Conservation (phyloP, 92 coral and sea anemone genomes). For the Zoanthus sociatus region DNA sequence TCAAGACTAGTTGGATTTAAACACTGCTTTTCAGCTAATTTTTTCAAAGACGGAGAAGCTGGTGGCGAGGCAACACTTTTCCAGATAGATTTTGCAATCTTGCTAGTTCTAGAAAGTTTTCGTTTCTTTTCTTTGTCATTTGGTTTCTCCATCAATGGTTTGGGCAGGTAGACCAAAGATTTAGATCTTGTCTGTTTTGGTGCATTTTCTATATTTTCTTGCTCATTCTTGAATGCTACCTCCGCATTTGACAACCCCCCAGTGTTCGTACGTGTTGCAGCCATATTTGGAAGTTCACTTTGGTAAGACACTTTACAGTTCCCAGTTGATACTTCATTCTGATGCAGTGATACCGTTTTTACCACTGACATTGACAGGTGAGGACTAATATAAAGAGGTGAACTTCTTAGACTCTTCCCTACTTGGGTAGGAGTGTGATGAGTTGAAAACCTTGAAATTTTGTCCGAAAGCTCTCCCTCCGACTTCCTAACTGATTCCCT, state of each 20-base stretch:
- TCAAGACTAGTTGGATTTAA: conserved; percentile 7
- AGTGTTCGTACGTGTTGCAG: neutral
- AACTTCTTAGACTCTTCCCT: conserved; percentile 16
- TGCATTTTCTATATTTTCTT: neutral
- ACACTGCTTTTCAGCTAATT: neutral
- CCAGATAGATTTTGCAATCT: conserved; percentile 60
- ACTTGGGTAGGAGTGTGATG: conserved; percentile 26
- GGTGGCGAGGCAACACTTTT: conserved; percentile 62
- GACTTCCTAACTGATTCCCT: conserved; percentile 1
- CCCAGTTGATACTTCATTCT: conserved; percentile 9
- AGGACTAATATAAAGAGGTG: neutral
- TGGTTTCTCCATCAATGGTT: conserved; percentile 9
- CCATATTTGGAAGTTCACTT: neutral
- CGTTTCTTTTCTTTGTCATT: conserved; percentile 51
- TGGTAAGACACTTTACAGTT: neutral
- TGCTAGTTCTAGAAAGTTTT: conserved; percentile 67
- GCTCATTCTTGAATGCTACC: neutral
- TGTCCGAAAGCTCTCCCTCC: conserved; percentile 30
- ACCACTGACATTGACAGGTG: conserved; percentile 2
- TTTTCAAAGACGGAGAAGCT: conserved; percentile 17
- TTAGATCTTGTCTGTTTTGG: neutral
- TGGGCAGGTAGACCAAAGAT: conserved; percentile 3
- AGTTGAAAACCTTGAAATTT: conserved; percentile 18
- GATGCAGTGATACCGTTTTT: conserved; percentile 4
- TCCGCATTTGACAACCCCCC: neutral